Percentiles rank a stretch among this genome's conserved stretches.
Evolutionary conservation across 2,797 vertebrate species (phyloP).

Genomic region (Babyrousa celebensis): DNA sequence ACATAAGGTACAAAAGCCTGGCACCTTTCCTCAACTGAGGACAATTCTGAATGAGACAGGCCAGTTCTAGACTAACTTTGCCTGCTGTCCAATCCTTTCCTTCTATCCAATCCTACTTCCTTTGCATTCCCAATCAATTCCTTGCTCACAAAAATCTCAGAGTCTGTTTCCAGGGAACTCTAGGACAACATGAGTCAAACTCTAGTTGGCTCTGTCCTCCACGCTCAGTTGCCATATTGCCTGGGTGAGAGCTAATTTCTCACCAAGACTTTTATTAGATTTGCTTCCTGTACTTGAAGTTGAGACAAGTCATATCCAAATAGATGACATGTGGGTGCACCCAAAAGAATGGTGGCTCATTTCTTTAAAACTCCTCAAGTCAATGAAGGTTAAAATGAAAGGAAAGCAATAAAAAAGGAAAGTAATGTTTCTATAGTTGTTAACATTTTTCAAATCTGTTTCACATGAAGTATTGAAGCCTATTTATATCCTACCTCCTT

Average conservation of each 20-base stretch:
- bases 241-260: neutral
- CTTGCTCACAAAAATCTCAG: neutral
- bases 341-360: neutral
- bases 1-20: neutral
- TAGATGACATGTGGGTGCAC: neutral
- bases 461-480: neutral
- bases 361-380: neutral
- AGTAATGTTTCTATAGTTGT: neutral
- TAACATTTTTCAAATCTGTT: neutral
- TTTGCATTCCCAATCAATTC: neutral
- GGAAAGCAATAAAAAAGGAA: neutral
- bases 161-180: neutral
- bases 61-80: neutral
- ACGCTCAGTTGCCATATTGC: neutral
- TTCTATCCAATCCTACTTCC: neutral
- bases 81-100: neutral
- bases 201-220: neutral
- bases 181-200: neutral
- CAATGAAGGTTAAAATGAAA: neutral
- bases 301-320: neutral
- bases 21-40: neutral
- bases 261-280: neutral
- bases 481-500: neutral
- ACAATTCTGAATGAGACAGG: neutral
- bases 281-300: neutral